phyloP scores from a whole-genome alignment of 2,797 vertebrate species.

The Eospalax fontanierii region DNA sequence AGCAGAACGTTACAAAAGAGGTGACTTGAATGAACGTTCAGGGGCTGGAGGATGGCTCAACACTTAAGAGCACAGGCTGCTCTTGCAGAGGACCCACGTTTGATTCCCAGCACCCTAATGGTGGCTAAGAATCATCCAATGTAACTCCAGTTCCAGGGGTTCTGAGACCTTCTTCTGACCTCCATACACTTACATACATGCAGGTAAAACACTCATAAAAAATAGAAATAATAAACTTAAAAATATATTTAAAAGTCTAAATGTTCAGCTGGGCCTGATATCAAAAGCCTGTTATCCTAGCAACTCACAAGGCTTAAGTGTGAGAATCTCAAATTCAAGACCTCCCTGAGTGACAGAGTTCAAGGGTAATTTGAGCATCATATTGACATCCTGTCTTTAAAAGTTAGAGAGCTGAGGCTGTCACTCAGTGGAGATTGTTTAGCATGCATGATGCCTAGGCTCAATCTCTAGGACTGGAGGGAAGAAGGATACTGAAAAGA shows the following conservation, averaged over 20 bases:
- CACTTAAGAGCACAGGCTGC: too few relatives aligned
- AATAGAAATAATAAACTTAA: not conserved
- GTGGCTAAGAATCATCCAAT: too few relatives aligned
- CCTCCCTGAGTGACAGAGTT: not conserved
- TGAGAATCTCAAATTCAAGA: not conserved
- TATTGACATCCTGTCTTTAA: too few relatives aligned
- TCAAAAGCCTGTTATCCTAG: not conserved
- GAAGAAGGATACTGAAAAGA: not conserved
- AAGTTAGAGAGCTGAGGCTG: not conserved
- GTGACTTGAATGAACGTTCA: too few relatives aligned
- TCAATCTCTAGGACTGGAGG: not conserved
- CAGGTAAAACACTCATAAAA: too few relatives aligned
- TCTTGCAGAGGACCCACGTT: too few relatives aligned
- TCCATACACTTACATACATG: too few relatives aligned
- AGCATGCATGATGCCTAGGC: not conserved
- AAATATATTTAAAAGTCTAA: not conserved
- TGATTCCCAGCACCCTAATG: too few relatives aligned
- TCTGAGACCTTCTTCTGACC: too few relatives aligned
- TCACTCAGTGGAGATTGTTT: not conserved
- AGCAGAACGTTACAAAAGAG: too few relatives aligned
- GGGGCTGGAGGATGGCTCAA: too few relatives aligned
- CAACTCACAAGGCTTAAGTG: not conserved
- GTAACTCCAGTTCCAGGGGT: too few relatives aligned
- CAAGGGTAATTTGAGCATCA: not conserved
- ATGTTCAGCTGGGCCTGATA: conserved; percentile 65